These are phyloP conservation scores for Clistopyga incitator DNA, from an alignment of 2,888 invertebrate genomes.

Conservation along the genomic window DNA sequence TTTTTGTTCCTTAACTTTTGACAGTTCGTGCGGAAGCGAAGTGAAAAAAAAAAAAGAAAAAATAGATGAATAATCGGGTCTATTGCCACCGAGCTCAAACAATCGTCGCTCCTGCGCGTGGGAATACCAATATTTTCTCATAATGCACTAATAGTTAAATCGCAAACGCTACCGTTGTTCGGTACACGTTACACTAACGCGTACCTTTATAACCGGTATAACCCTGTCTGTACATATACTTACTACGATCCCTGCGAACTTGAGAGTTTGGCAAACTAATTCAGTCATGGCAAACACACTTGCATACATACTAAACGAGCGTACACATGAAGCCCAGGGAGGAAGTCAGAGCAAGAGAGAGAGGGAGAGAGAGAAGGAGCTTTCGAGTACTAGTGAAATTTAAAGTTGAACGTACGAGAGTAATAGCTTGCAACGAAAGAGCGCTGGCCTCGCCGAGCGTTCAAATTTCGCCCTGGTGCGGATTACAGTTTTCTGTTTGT, in stretches of 20 bases:
- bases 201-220: background rate
- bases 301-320: constrained; percentile 2
- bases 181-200: constrained; percentile 17
- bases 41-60: too few species aligned
- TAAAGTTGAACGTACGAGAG: constrained; percentile 64
- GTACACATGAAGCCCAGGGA: constrained; percentile 16
- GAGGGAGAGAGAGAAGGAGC: constrained; percentile 34
- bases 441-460: constrained; percentile 46
- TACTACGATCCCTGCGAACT: constrained; percentile 45
- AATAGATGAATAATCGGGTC: too few species aligned
- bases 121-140: background rate
- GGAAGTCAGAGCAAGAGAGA: constrained; percentile 18
- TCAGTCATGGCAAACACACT: constrained; percentile 57
- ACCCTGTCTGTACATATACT: constrained; percentile 36
- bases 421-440: constrained; percentile 53
- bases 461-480: constrained; percentile 62
- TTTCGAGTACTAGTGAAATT: constrained; percentile 59
- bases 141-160: constrained; percentile 9
- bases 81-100: background rate
- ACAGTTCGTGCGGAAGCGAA: background rate
- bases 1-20: too few species aligned
- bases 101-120: background rate
- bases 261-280: constrained; percentile 63
- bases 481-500: constrained; percentile 66
- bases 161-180: constrained; percentile 41